Conservation (phyloP, 2,797 vertebrate species). For the Lates japonicus region DNA sequence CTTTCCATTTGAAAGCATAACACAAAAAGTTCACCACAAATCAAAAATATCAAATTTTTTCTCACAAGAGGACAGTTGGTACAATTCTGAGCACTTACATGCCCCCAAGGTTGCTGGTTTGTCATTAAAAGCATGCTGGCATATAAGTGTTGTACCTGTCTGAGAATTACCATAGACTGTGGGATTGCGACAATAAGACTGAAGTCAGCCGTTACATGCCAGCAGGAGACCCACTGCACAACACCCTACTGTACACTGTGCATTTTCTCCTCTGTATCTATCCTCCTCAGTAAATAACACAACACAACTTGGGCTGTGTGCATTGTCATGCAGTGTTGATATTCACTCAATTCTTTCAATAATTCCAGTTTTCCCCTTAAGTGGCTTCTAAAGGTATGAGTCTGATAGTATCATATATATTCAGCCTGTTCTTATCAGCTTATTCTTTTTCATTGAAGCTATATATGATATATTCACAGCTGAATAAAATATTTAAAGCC, state of each 20-base stretch:
- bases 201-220: neutral
- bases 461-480: no score
- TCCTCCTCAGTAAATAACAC: neutral
- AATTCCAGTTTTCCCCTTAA: no score
- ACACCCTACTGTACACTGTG: neutral
- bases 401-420: no score
- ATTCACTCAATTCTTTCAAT: no score
- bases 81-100: neutral
- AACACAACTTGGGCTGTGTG: neutral
- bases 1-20: neutral
- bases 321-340: neutral
- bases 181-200: slow-evolving; percentile 3
- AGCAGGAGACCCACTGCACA: neutral
- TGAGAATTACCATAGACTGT: slow-evolving; percentile 30
- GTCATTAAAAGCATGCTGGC: no score
- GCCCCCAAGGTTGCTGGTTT: no score
- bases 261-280: neutral
- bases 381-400: no score
- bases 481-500: no score
- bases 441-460: no score
- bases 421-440: no score
- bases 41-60: slow-evolving; percentile 9
- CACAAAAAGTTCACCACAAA: neutral
- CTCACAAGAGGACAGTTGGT: neutral
- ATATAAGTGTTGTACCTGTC: slow-evolving; percentile 34